These are phyloP conservation scores for Ceuthmochares aereus DNA, from an alignment of 2,113 vertebrate species.

Conservation along the genomic window DNA sequence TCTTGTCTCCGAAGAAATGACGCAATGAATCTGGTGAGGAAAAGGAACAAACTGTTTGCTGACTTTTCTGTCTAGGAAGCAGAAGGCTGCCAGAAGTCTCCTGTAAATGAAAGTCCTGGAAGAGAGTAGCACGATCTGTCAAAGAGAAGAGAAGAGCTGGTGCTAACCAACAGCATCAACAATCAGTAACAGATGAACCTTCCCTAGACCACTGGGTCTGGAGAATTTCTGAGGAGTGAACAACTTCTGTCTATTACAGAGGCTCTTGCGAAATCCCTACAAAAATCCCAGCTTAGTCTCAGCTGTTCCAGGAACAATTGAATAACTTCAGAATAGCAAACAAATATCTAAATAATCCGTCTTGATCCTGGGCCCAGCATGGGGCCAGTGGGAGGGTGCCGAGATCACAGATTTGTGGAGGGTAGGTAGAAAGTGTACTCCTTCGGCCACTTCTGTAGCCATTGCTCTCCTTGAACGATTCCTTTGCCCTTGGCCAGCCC, in stretches of 20 bases:
- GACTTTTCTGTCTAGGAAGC: slow-evolving; percentile 31
- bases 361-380: neutral
- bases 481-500: neutral
- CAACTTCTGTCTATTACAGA: neutral
- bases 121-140: neutral
- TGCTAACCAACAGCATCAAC: neutral
- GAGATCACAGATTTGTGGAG: neutral
- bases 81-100: slow-evolving; percentile 24
- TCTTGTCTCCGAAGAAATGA: neutral
- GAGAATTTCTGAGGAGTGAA: neutral
- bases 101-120: slow-evolving; percentile 38
- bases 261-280: slow-evolving; percentile 17
- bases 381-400: neutral
- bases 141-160: neutral
- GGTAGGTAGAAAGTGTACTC: neutral
- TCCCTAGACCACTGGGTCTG: neutral
- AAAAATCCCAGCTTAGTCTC: neutral
- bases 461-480: neutral
- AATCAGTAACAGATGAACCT: neutral
- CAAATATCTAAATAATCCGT: neutral
- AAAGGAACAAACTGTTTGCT: neutral
- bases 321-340: neutral
- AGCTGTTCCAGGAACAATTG: slow-evolving; percentile 4
- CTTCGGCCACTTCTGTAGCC: neutral
- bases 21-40: neutral